Evolutionary conservation across 2,888 invertebrate genomes (phyloP).

Genomic region (Smittia sp.): DNA sequence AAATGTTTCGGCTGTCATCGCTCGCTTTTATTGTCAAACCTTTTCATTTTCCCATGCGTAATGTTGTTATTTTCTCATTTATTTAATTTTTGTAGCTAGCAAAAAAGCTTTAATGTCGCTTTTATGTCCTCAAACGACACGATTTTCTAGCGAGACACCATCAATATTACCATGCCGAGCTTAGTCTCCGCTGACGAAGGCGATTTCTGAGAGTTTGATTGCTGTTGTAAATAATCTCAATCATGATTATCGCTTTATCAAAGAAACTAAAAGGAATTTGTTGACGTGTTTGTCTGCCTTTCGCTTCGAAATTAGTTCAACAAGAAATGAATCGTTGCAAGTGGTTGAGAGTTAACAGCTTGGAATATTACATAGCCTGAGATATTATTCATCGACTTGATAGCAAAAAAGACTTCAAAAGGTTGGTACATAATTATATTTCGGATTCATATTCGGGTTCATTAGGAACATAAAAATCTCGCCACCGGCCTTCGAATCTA

Average conservation of each 20-base stretch:
- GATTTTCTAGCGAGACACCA: conserved; percentile 19
- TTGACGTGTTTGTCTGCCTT: not conserved
- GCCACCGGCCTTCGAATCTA: too few species aligned
- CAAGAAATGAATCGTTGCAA: too few species aligned
- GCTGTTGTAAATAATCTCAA: conserved; percentile 26
- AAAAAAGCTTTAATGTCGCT: not conserved
- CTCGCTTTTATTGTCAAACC: not conserved
- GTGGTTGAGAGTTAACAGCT: too few species aligned
- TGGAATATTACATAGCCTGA: too few species aligned
- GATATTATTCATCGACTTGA: too few species aligned
- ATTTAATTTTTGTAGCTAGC: conserved; percentile 1
- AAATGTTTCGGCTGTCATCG: too few species aligned
- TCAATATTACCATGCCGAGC: conserved; percentile 7
- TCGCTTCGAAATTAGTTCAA: too few species aligned
- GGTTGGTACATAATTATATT: too few species aligned
- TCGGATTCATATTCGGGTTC: too few species aligned
- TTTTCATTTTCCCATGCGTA: not conserved
- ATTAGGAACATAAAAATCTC: too few species aligned
- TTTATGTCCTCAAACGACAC: conserved; percentile 3
- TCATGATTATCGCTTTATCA: conserved; percentile 37
- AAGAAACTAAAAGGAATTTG: conserved; percentile 10
- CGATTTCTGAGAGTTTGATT: conserved; percentile 27
- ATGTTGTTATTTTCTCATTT: conserved; percentile 2
- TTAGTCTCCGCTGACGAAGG: not conserved
- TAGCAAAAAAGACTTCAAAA: too few species aligned